A percentile compares a stretch with the other conserved stretches of the same genome.
Conservation (phyloP, 2,797 vertebrate species). For the Enteromius radiatus region DNA sequence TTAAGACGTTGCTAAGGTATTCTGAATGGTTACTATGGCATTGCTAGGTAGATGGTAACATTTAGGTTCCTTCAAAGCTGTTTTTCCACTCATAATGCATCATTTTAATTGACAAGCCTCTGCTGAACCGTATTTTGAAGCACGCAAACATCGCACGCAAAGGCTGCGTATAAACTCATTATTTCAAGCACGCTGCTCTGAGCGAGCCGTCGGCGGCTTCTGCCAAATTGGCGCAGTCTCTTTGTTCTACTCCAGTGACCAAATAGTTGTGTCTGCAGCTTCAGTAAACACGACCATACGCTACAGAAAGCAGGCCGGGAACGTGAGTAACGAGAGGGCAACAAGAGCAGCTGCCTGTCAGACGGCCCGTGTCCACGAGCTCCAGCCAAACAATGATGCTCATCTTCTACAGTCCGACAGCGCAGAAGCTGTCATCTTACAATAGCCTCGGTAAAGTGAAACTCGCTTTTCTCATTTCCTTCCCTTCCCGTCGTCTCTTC, state of each 20-base stretch:
- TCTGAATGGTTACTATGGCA: not conserved
- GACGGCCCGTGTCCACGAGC: not conserved
- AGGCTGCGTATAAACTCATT: slow-evolving; percentile 28
- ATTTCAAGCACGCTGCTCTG: slow-evolving; percentile 31
- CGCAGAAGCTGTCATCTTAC: slow-evolving; percentile 33
- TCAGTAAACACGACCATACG: slow-evolving; percentile 32
- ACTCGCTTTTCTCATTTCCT: slow-evolving; percentile 23
- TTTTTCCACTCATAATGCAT: not conserved
- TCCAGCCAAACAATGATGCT: slow-evolving; percentile 20
- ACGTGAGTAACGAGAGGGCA: slow-evolving; percentile 27
- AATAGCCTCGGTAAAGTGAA: slow-evolving; percentile 29
- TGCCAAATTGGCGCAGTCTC: slow-evolving; percentile 47
- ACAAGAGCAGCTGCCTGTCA: slow-evolving; percentile 10
- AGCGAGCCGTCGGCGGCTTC: not conserved
- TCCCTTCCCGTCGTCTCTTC: not conserved
- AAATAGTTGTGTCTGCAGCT: slow-evolving; percentile 27
- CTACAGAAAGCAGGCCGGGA: slow-evolving; percentile 21
- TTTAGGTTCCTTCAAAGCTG: not conserved
- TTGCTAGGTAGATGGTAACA: not conserved
- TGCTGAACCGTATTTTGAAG: not conserved
- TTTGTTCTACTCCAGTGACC: slow-evolving; percentile 40
- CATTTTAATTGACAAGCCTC: not conserved
- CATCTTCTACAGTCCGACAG: slow-evolving; percentile 10
- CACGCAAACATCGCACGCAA: slow-evolving; percentile 5
- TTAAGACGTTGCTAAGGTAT: not conserved